Conservation (phyloP, 2,888 invertebrate species). For the Amiota minor region DNA sequence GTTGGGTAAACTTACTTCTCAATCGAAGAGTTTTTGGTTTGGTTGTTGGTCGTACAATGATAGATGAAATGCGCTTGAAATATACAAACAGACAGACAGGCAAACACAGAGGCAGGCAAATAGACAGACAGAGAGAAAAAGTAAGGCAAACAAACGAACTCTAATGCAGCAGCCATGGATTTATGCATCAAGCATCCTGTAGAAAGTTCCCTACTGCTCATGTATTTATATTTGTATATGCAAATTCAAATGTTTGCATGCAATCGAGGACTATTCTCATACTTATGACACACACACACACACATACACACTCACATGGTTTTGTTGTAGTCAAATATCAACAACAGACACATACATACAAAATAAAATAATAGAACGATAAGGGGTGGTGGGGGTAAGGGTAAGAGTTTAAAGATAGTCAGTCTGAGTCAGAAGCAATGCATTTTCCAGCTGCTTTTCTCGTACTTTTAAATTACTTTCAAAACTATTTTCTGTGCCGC, state of each 20-base stretch:
- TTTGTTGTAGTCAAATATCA: too few relatives aligned
- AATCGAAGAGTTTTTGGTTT: too few relatives aligned
- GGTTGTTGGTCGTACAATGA: too few relatives aligned
- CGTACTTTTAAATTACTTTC: constrained; percentile 27
- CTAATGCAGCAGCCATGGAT: too few relatives aligned
- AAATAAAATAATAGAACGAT: not conserved
- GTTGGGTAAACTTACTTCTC: not conserved
- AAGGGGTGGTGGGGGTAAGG: not conserved
- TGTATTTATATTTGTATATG: constrained; percentile 44
- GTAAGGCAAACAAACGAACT: too few relatives aligned
- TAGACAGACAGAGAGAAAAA: too few relatives aligned
- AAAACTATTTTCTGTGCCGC: constrained; percentile 25
- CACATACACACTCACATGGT: not conserved
- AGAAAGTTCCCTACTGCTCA: too few relatives aligned
- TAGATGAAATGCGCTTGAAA: not conserved
- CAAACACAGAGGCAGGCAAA: too few relatives aligned
- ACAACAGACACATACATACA: too few relatives aligned
- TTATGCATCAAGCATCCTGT: too few relatives aligned
- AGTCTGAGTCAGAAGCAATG: not conserved
- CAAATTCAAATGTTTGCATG: constrained; percentile 61
- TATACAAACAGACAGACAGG: not conserved
- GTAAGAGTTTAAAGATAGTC: too few relatives aligned
- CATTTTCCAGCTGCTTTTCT: constrained; percentile 9
- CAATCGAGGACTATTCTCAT: constrained; percentile 60
- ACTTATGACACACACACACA: not conserved